Evolutionary conservation across 2,797 vertebrate genomes (phyloP).

Genomic region (Gastrophryne carolinensis): DNA sequence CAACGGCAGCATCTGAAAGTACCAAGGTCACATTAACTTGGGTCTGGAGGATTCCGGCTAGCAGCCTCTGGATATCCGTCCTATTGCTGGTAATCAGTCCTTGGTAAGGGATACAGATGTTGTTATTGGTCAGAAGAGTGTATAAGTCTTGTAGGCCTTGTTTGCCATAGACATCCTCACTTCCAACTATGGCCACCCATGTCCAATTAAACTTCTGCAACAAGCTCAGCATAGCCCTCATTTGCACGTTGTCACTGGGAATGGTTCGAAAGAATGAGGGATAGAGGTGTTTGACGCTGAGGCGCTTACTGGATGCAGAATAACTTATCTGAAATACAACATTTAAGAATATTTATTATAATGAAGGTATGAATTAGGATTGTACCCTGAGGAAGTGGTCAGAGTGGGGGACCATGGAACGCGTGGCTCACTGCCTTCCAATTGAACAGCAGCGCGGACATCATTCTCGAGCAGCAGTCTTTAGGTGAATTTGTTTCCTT

Average conservation of each 20-base stretch:
- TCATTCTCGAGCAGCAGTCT: too few relatives aligned
- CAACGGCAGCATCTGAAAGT: slow-evolving; percentile 57
- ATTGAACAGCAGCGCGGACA: too few relatives aligned
- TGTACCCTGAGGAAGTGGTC: too few relatives aligned
- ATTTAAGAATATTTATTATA: not conserved
- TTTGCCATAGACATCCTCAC: slow-evolving; percentile 64
- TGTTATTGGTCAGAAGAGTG: slow-evolving; percentile 39
- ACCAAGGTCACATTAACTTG: slow-evolving; percentile 66
- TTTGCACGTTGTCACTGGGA: slow-evolving; percentile 68
- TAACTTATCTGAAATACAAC: slow-evolving; percentile 65
- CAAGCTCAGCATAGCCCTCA: slow-evolving; percentile 70
- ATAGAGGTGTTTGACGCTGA: slow-evolving; percentile 69
- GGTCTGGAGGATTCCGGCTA: slow-evolving; percentile 57
- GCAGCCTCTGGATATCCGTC: slow-evolving; percentile 51
- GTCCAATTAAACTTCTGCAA: slow-evolving; percentile 73
- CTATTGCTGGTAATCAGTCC: slow-evolving; percentile 53
- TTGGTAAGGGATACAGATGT: slow-evolving; percentile 72
- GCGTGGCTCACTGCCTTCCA: too few relatives aligned
- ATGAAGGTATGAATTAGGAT: not conserved
- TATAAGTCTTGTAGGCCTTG: slow-evolving; percentile 62
- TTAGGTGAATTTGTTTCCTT: too few relatives aligned
- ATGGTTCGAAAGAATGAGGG: slow-evolving; percentile 79
- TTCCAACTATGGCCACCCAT: slow-evolving; percentile 77
- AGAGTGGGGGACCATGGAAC: too few relatives aligned
- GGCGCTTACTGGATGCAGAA: slow-evolving; percentile 66